Conservation (phyloP, 2,113 vertebrate species). For the Eleginops maclovinus region DNA sequence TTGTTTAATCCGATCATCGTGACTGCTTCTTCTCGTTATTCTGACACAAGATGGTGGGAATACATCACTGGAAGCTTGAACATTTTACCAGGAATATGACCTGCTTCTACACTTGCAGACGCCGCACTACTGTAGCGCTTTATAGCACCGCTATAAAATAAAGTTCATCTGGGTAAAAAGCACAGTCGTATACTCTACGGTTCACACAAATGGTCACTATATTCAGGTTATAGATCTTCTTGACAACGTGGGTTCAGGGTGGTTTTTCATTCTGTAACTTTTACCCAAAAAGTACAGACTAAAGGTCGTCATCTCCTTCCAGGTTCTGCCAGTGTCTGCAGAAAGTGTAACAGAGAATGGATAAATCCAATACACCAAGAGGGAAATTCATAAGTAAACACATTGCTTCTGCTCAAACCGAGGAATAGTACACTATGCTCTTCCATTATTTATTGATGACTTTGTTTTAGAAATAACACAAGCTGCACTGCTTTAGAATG, state of each 20-base stretch:
- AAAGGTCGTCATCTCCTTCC: conserved; percentile 52
- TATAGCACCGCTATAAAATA: conserved; percentile 24
- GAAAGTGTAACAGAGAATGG: conserved; percentile 42
- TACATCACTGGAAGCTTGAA: conserved; percentile 24
- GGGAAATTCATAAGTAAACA: conserved; percentile 36
- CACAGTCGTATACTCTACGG: conserved; percentile 7
- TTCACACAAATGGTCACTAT: conserved; percentile 1
- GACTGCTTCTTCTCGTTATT: conserved; percentile 42
- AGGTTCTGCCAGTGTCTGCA: conserved; percentile 56
- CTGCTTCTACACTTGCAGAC: conserved; percentile 14
- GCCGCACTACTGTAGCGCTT: conserved; percentile 1
- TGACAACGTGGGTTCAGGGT: conserved; percentile 9
- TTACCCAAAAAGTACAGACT: conserved; percentile 15
- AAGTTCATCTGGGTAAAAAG: conserved; percentile 19
- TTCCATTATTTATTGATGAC: conserved; percentile 20
- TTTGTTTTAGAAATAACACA: conserved; percentile 18
- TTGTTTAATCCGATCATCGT: conserved; percentile 37
- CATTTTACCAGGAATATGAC: conserved; percentile 41
- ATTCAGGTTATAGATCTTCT: conserved; percentile 20
- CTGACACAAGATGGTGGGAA: conserved; percentile 39
- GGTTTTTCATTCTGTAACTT: not conserved
- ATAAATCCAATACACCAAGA: conserved; percentile 41
- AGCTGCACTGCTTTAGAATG: not conserved
- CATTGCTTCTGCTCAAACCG: conserved; percentile 14
- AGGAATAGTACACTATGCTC: not conserved